These are phyloP conservation scores for Caenorhabditis drosophilae DNA, from an alignment of 2,888 invertebrate genomes.

Conservation along the genomic window DNA sequence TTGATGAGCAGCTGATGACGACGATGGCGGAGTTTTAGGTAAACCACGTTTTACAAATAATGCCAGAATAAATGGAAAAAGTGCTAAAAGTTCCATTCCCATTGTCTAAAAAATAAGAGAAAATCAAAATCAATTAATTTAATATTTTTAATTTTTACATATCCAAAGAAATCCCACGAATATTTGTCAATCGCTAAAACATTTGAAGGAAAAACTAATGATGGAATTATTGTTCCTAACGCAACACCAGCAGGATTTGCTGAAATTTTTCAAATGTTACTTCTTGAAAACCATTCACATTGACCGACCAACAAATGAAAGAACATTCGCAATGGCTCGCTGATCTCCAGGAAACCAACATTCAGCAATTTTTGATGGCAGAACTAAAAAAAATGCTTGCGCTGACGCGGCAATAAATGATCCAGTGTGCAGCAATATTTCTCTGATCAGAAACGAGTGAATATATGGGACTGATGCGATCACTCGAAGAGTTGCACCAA, in stretches of 20 bases:
- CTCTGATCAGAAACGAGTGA: slow-evolving; percentile 14
- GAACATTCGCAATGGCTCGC: slow-evolving; percentile 64
- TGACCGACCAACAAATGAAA: slow-evolving; percentile 66
- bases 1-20: slow-evolving; percentile 57
- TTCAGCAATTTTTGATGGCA: slow-evolving; percentile 64
- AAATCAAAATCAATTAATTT: neutral
- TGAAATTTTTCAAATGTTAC: slow-evolving; percentile 29
- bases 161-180: slow-evolving; percentile 34
- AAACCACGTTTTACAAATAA: slow-evolving; percentile 28
- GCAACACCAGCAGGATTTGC: slow-evolving; percentile 66
- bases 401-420: slow-evolving; percentile 58
- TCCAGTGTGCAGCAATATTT: slow-evolving; percentile 40
- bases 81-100: slow-evolving; percentile 38
- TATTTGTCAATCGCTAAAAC: neutral
- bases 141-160: slow-evolving; percentile 15
- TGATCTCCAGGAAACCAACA: slow-evolving; percentile 66
- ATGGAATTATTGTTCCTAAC: slow-evolving; percentile 58
- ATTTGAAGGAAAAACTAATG: slow-evolving; percentile 38
- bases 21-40: slow-evolving; percentile 64
- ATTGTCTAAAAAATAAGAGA: slow-evolving; percentile 30
- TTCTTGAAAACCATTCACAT: neutral
- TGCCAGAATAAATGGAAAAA: slow-evolving; percentile 35
- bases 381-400: slow-evolving; percentile 64
- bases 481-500: slow-evolving; percentile 38
- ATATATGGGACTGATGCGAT: slow-evolving; percentile 34